These are phyloP conservation scores for Saguinus midas DNA, from an alignment of 2,113 vertebrate genomes.

Conservation along the genomic window DNA sequence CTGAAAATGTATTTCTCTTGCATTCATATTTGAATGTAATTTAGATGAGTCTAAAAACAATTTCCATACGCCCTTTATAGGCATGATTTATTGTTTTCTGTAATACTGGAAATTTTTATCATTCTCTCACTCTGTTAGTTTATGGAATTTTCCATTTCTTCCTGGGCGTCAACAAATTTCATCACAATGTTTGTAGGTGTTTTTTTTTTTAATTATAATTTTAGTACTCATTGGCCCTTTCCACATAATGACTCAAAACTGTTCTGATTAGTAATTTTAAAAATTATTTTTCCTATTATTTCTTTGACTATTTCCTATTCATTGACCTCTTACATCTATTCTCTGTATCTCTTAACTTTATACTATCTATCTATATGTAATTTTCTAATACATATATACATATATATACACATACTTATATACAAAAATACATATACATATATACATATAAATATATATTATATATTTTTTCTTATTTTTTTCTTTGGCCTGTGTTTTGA, in stretches of 20 bases:
- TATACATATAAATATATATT: not conserved
- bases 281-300: not conserved
- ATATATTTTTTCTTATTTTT: not conserved
- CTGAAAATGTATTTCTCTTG: not conserved
- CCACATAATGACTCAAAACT: not conserved
- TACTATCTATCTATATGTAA: not conserved
- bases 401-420: too few species aligned
- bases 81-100: not conserved
- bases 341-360: not conserved
- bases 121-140: not conserved
- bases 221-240: not conserved
- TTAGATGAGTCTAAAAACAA: not conserved
- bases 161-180: not conserved
- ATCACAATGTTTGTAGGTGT: not conserved
- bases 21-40: conserved; percentile 15
- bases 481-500: not conserved
- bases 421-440: too few species aligned
- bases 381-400: not conserved
- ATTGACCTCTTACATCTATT: not conserved
- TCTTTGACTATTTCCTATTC: not conserved
- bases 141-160: not conserved
- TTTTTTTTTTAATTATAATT: conserved; percentile 18
- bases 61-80: not conserved
- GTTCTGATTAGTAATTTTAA: not conserved
- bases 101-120: not conserved